phyloP scores from a whole-genome alignment of 2,797 vertebrate genomes.

The Garrulus glandarius region DNA sequence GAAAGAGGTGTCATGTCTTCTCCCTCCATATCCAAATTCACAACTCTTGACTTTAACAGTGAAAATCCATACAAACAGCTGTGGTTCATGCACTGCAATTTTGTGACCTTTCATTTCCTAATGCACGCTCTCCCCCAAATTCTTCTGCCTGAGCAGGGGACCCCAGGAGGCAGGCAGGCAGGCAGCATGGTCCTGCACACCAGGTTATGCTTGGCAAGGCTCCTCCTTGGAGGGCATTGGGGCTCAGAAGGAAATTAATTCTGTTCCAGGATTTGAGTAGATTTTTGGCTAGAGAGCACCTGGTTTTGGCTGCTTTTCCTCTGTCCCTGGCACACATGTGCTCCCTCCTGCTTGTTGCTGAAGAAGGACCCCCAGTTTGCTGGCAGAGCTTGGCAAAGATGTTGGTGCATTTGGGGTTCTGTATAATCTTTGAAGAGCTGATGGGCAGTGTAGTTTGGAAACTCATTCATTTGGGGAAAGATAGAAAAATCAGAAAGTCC shows the following conservation, averaged over 20 bases:
- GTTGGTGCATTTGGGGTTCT: background rate
- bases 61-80: background rate
- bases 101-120: background rate
- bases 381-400: background rate
- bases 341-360: background rate
- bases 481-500: background rate
- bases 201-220: background rate
- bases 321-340: background rate
- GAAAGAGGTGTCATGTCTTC: background rate
- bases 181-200: background rate
- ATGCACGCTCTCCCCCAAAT: background rate
- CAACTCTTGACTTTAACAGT: background rate
- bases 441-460: background rate
- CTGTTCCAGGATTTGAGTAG: background rate
- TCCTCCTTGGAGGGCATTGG: background rate
- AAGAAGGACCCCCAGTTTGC: background rate
- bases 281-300: background rate
- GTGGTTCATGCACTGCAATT: background rate
- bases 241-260: background rate
- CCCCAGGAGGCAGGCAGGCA: background rate
- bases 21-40: background rate
- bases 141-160: background rate
- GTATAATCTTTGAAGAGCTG: background rate
- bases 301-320: background rate
- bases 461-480: background rate